Conservation (phyloP, 2,113 vertebrate species). For the Corvus moneduloides region DNA sequence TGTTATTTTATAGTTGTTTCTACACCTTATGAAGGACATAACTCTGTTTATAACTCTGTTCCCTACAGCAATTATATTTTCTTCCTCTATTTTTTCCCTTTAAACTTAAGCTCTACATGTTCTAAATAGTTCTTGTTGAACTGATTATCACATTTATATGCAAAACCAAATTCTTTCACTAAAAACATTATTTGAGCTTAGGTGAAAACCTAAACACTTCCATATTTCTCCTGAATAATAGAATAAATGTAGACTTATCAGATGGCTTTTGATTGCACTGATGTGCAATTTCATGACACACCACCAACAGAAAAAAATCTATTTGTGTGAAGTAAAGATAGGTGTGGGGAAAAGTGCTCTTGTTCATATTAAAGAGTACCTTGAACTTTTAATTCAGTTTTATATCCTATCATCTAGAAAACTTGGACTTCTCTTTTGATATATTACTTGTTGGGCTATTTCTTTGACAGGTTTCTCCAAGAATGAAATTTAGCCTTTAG, state of each 20-base stretch:
- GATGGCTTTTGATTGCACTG: not conserved
- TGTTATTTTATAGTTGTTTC: not conserved
- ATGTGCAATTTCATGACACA: not conserved
- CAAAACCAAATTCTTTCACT: not conserved
- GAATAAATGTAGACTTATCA: not conserved
- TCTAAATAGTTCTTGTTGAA: constrained; percentile 3
- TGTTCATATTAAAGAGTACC: not conserved
- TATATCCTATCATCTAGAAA: not conserved
- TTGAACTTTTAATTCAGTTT: not conserved
- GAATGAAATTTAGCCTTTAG: not conserved
- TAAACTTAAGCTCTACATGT: not conserved
- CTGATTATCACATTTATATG: not conserved
- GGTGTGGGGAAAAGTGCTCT: not conserved
- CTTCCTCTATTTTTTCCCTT: not conserved
- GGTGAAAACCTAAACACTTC: not conserved
- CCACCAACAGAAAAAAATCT: not conserved
- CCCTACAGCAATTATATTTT: not conserved
- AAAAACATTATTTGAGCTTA: not conserved
- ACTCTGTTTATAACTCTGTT: not conserved
- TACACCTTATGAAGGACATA: not conserved
- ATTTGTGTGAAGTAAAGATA: not conserved
- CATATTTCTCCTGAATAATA: not conserved
- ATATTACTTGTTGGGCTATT: not conserved
- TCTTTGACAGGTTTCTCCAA: not conserved
- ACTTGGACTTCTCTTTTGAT: not conserved